Conservation (phyloP, 2,113 vertebrate species). For the Gnathonemus echidnorhynchus region DNA sequence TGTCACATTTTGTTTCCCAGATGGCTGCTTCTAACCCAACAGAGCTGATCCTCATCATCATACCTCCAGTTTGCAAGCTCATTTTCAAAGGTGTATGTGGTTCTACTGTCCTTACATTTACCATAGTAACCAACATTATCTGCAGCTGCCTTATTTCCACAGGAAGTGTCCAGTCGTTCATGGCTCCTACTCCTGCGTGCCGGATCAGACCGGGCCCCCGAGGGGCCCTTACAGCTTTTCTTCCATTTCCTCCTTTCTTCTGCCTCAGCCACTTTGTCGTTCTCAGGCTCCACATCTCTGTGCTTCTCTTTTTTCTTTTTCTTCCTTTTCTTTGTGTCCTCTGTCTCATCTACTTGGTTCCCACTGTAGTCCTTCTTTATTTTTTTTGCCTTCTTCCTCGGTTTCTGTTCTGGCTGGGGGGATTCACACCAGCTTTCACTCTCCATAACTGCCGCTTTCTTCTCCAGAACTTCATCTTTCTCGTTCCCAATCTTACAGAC, state of each 20-base stretch:
- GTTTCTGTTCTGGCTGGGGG: neutral
- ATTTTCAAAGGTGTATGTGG: neutral
- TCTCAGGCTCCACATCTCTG: neutral
- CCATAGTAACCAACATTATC: neutral
- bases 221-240: neutral
- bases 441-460: neutral
- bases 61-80: neutral
- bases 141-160: neutral
- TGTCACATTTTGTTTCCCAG: neutral
- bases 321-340: slow-evolving; percentile 1
- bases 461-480: neutral
- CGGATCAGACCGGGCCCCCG: neutral
- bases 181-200: neutral
- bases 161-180: neutral
- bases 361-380: neutral
- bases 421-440: neutral
- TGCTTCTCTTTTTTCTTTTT: slow-evolving; percentile 18
- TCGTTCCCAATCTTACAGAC: neutral
- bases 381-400: slow-evolving; percentile 15
- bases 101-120: neutral
- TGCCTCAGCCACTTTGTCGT: neutral
- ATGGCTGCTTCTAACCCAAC: neutral
- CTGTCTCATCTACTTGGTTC: neutral
- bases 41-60: neutral
- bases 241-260: neutral